Evolutionary conservation across 1,140 invertebrate genomes (phyloP).

Genomic region (Drosophila kanapiae): DNA sequence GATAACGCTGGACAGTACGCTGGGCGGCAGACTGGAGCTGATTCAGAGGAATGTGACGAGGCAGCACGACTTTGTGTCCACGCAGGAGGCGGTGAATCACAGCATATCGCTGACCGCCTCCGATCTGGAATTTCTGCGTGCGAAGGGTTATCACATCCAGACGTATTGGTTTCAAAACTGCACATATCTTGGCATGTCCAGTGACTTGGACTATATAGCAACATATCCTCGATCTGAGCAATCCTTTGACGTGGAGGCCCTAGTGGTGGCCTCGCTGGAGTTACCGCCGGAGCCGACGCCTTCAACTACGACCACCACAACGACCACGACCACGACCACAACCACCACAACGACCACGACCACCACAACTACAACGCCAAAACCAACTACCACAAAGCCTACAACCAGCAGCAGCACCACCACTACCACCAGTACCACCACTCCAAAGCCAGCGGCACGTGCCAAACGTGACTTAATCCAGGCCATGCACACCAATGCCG

Average conservation of each 20-base stretch:
- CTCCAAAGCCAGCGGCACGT: conserved; percentile 39
- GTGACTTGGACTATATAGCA: conserved; percentile 87
- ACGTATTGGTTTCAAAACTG: conserved; percentile 93
- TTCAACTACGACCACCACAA: conserved; percentile 87
- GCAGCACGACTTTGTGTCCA: conserved; percentile 88
- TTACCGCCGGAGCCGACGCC: conserved; percentile 88
- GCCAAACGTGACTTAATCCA: conserved; percentile 67
- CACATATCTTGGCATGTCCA: conserved; percentile 88
- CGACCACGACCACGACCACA: conserved; percentile 86
- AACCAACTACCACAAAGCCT: conserved; percentile 40
- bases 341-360: conserved; percentile 86
- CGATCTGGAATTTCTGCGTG: conserved; percentile 87
- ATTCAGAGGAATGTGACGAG: conserved; percentile 87
- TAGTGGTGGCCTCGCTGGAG: conserved; percentile 89
- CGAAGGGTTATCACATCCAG: conserved; percentile 88
- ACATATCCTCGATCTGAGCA: conserved; percentile 88
- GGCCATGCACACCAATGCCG: conserved; percentile 72
- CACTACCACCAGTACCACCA: conserved; percentile 44
- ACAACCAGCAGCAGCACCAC: conserved; percentile 29
- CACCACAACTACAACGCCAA: conserved; percentile 76
- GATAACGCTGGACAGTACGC: conserved; percentile 86
- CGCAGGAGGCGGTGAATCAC: conserved; percentile 87
- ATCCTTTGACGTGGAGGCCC: conserved; percentile 89
- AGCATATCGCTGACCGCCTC: conserved; percentile 87
- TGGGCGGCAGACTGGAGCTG: conserved; percentile 89